These are phyloP conservation scores for Phodopus roborovskii DNA, from an alignment of 2,113 vertebrate genomes.

Conservation along the genomic window DNA sequence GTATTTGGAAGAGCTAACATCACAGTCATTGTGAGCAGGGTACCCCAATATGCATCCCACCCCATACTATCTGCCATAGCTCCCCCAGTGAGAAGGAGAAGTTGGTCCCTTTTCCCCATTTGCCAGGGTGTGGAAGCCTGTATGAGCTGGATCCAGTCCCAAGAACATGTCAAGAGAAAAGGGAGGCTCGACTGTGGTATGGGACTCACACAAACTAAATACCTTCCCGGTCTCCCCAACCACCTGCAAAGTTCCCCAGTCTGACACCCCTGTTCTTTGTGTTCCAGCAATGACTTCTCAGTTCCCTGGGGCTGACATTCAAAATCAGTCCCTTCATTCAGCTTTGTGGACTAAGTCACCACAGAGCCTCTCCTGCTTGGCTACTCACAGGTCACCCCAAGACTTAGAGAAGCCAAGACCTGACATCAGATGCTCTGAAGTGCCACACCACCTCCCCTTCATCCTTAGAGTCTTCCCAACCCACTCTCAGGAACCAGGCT, in stretches of 20 bases:
- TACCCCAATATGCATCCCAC: neutral
- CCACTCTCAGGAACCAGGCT: neutral
- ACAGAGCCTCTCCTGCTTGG: fast-evolving
- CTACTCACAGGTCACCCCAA: neutral
- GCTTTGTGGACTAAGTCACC: too few relatives aligned
- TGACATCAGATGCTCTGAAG: neutral
- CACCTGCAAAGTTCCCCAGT: neutral
- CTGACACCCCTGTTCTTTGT: neutral
- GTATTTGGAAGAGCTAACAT: neutral
- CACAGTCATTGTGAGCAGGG: neutral
- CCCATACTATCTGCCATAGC: fast-evolving
- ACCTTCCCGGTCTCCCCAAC: too few relatives aligned
- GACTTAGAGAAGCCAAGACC: neutral
- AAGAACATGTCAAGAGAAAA: too few relatives aligned
- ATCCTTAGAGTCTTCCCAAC: neutral
- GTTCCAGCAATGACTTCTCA: neutral
- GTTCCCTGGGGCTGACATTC: too few relatives aligned
- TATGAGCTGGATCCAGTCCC: neutral
- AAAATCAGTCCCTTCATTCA: neutral
- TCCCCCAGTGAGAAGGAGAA: neutral
- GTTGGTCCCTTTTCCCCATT: neutral
- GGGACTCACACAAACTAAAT: neutral
- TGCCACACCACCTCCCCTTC: neutral
- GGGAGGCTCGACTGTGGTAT: neutral
- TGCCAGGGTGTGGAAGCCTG: neutral